Conservation (phyloP, 2,888 invertebrate species). For the Colletes collaris region DNA sequence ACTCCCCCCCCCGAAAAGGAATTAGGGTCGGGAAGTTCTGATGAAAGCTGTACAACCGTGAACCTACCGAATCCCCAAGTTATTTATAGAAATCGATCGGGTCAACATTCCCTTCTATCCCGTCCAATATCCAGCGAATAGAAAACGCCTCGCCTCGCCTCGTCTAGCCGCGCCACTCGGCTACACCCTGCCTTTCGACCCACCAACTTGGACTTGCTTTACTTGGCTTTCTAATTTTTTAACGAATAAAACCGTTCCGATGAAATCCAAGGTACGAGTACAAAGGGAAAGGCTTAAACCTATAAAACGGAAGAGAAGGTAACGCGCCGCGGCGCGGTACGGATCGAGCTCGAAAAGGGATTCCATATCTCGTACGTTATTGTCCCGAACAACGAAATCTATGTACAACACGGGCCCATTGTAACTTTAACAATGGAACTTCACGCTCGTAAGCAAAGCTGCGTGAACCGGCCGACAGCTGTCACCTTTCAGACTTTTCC, state of each 20-base stretch:
- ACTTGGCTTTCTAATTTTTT: no score
- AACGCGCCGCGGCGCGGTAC: neutral
- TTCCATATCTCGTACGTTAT: conserved; percentile 39
- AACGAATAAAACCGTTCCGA: no score
- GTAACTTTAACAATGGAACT: conserved; percentile 56
- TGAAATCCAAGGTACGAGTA: no score
- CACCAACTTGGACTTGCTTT: no score
- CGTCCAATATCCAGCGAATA: neutral
- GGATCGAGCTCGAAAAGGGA: conserved; percentile 7
- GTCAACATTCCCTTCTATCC: neutral
- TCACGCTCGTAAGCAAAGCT: conserved; percentile 51
- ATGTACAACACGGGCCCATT: conserved; percentile 39
- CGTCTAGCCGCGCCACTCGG: no score
- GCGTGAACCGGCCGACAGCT: conserved; percentile 46
- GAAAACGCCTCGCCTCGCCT: neutral
- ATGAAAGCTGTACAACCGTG: neutral
- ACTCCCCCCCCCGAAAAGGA: neutral
- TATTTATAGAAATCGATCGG: neutral
- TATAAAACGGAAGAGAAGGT: conserved; percentile 8
- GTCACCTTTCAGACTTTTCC: conserved; percentile 53
- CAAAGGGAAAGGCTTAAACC: neutral
- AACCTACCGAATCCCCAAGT: neutral
- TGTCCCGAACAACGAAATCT: conserved; percentile 43
- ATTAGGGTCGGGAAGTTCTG: conserved; percentile 1
- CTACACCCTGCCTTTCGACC: neutral